Evolutionary conservation across 2,113 vertebrate species (phyloP).

Genomic region (Erythrolamprus reginae): DNA sequence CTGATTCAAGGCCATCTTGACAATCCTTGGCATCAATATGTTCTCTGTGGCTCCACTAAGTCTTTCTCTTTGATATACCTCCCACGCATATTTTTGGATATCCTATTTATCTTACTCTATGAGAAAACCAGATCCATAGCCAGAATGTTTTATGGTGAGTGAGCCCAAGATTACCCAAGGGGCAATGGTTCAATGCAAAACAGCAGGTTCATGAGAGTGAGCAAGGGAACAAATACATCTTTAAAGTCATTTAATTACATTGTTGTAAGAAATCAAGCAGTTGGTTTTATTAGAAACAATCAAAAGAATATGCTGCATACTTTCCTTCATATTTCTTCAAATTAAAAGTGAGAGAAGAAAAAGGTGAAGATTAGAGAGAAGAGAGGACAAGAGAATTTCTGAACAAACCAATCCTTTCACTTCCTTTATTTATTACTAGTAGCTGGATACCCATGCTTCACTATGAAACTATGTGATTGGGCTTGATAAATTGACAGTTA

Average conservation of each 20-base stretch:
- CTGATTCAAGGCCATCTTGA: not conserved
- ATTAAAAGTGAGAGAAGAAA: not conserved
- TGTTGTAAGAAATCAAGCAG: not conserved
- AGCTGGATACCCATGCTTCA: too few relatives aligned
- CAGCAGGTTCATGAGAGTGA: not conserved
- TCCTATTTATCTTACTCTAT: conserved; percentile 7
- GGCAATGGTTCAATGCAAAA: not conserved
- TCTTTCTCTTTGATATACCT: not conserved
- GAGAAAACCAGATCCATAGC: not conserved
- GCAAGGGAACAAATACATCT: not conserved
- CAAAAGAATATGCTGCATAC: not conserved
- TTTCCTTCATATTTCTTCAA: not conserved
- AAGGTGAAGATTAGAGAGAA: not conserved
- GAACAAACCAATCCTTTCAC: not conserved
- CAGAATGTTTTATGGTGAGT: not conserved
- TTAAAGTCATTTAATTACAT: not conserved
- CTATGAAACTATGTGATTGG: too few relatives aligned
- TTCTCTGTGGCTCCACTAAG: not conserved
- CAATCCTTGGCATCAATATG: not conserved
- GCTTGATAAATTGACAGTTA: too few relatives aligned
- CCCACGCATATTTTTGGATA: not conserved
- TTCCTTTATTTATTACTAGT: not conserved
- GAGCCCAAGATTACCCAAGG: not conserved
- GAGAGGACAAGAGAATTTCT: not conserved
- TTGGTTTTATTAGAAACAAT: not conserved